These are phyloP conservation scores for Actenoides hombroni DNA, from an alignment of 2,113 vertebrate species.

Conservation along the genomic window DNA sequence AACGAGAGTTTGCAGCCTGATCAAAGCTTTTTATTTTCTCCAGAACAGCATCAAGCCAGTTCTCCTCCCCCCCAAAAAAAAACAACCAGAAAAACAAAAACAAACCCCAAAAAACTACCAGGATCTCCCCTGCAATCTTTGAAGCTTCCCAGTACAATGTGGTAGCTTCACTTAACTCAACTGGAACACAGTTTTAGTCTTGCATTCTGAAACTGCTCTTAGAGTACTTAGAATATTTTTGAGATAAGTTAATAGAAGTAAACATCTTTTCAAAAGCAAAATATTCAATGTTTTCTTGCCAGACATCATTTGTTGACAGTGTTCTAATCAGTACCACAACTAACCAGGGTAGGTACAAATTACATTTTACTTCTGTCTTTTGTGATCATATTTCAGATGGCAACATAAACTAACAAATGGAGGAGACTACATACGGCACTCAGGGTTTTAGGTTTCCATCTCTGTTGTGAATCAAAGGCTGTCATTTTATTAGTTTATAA, in stretches of 20 bases:
- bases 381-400: not conserved
- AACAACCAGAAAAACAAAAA: not conserved
- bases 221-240: not conserved
- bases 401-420: not conserved
- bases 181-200: not conserved
- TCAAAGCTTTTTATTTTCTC: not conserved
- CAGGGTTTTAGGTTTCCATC: not conserved
- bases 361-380: not conserved
- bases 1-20: not conserved
- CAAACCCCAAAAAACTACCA: too few species aligned
- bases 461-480: not conserved
- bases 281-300: fast-evolving
- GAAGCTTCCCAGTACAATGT: not conserved
- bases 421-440: not conserved
- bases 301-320: not conserved
- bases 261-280: not conserved
- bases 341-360: not conserved
- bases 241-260: not conserved
- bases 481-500: not conserved
- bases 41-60: not conserved
- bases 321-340: not conserved
- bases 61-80: not conserved
- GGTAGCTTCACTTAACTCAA: not conserved
- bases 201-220: not conserved
- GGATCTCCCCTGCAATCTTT: not conserved